Base-by-base conservation (phyloP, 2,797 vertebrate genomes). In the Epinephelus malabaricus region DNA sequence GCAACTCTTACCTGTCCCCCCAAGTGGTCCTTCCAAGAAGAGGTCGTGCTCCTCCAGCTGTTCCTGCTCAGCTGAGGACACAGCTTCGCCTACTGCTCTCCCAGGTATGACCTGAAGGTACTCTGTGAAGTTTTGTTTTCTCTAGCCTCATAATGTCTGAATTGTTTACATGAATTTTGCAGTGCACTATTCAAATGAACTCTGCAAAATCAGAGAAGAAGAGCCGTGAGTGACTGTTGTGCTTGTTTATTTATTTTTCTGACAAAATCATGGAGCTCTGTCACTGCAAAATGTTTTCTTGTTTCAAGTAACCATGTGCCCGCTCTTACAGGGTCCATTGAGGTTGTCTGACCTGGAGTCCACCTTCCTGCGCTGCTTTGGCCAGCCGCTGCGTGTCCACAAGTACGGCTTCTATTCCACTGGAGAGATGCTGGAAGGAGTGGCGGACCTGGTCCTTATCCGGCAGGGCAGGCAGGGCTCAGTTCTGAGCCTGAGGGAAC, bases 351-450 rank as follows among this genome's bases (percentile, higher is more conserved):
- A 97, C 74, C 92, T 99, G 40, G 95, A 97, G 72, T n/a, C 49
- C 59, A 80, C 88, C 15, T 99, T 96, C 90, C 72, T 82, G 34
- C 90, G 23, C 4, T 94, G 56, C 63, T 99, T 97, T 30, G 97
- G 97, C 63, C 89, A 89, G 3, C 90, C 84, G 0, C 96, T 99
- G 80, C 91, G 89, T 9, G 94, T 96, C 51, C 73, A 77, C 1
- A 94, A 89, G 10, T 97, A 96, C 0, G 97, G 98, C 46, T 99
- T 98, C 86, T 94, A 92, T 70, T 98, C 97, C 13, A 74, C 94
- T 19, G 81, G 72, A 9, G 97, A 98, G 85, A 96, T 97, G 88
- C 87, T 99, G 60, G 83, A 73, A 21, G 95, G 95, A 0, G 73
- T 95, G 5, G 84, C 91, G 0, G 97, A 98, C 86, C 66, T 96